Conservation (phyloP, 2,113 vertebrate genomes). For the Passer domesticus region DNA sequence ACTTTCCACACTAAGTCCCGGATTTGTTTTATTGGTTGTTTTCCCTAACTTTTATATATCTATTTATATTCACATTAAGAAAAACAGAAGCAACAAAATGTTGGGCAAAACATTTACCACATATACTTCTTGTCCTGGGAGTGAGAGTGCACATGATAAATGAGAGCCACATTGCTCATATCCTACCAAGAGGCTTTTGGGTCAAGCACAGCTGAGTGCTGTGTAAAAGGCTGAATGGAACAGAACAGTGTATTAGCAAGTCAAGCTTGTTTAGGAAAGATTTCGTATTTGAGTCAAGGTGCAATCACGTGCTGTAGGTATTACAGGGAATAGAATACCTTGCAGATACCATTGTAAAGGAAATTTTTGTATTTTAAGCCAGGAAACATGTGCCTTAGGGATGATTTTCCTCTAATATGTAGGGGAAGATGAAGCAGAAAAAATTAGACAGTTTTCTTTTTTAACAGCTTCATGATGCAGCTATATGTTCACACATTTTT, state of each 20-base stretch:
- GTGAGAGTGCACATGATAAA: background rate
- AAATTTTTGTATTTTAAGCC: background rate
- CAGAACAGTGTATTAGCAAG: background rate
- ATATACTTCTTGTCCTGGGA: background rate
- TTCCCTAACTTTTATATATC: background rate
- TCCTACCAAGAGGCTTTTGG: background rate
- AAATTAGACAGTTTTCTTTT: background rate
- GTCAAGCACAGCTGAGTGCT: background rate
- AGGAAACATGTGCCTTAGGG: background rate
- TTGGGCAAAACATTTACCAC: background rate
- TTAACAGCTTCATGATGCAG: background rate
- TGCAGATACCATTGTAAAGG: background rate
- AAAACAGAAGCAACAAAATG: background rate
- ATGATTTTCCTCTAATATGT: background rate
- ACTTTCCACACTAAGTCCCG: background rate
- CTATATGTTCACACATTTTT: background rate
- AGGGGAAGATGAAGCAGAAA: background rate
- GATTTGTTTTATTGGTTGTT: background rate
- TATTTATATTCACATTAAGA: background rate
- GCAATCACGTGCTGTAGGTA: background rate
- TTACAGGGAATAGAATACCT: background rate
- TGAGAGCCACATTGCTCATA: background rate
- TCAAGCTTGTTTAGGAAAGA: background rate
- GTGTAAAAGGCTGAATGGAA: background rate
- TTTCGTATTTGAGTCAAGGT: accelerated